Base-by-base conservation (phyloP, 1,140 invertebrate genomes). In the Odontomachus brunneus region DNA sequence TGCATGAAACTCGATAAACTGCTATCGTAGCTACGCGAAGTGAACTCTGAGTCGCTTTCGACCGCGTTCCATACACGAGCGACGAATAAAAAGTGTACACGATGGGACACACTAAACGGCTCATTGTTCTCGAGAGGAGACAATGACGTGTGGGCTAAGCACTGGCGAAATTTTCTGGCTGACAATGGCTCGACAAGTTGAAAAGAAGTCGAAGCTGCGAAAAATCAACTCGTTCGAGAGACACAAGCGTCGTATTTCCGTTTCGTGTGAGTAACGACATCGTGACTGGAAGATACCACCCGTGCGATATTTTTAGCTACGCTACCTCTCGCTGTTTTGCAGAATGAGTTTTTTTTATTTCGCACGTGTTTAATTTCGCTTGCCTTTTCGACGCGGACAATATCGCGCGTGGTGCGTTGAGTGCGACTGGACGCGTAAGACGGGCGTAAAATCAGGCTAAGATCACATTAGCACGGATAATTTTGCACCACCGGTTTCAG, bases 51-150 rank as follows among this genome's bases (percentile, higher is more conserved):
- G 48, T 69, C 53, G 57, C 38, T 60, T 60, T 48, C 51, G n/a
- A 80, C 65, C 63, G 51, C 80, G 57, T 83, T 24, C 26, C 17
- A 51, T 55, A 38, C 63, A 51, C 83, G 48, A 74, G 26, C 15
- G 55, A 63, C 76, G 81, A 72, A 89, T 82, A 83, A 78, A 76
- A 84, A 44, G 38, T 11, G 83, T 78, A 38, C 84, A 84, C 33
- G 49, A 66, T 82, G 73, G 63, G 82, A 86, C 81, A 84, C 86
- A 84, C 66, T 85, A 88, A 90, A 91, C 84, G 84, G 83, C 81
- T 87, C 84, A 91, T 91, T 91, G 89, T 91, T 91, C 84, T 69
- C 71, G 55, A 49, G 14, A 33, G 66, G 53, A 72, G 83, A 91
- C 89, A 91, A 91, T 91, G 60, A 88, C 71, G 89, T 85, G 87